phyloP scores from a whole-genome alignment of 2,888 invertebrate genomes.

The Euplagia quadripunctaria region DNA sequence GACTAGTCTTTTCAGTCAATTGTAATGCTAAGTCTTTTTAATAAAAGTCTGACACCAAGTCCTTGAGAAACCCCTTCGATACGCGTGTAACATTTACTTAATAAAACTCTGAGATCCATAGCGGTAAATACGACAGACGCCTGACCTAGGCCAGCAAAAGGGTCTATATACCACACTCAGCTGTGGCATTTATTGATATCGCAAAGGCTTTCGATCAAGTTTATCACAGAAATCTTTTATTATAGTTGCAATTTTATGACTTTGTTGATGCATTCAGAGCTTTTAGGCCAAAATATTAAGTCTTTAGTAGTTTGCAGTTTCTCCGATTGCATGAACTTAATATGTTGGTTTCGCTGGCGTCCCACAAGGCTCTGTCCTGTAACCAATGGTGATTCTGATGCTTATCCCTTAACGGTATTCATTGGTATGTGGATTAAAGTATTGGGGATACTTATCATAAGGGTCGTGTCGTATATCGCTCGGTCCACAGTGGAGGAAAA shows the following conservation, averaged over 20 bases:
- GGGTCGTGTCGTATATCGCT: no score
- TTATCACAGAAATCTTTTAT: neutral
- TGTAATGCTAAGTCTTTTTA: no score
- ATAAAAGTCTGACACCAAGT: neutral
- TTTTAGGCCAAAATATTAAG: neutral
- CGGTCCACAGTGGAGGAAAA: no score
- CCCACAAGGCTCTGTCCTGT: neutral
- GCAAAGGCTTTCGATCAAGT: neutral
- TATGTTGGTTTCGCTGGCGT: neutral
- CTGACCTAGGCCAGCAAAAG: neutral
- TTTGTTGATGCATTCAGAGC: neutral
- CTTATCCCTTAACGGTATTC: neutral
- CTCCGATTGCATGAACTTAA: neutral
- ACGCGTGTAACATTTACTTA: neutral
- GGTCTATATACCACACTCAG: neutral
- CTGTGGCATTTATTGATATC: neutral
- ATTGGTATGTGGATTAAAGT: no score
- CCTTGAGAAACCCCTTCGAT: conserved; percentile 2
- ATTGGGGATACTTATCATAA: no score
- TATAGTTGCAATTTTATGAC: no score
- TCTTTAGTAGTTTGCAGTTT: neutral
- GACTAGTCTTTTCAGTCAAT: neutral
- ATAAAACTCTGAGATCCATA: neutral
- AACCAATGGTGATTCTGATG: neutral
- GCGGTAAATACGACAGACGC: no score